Evolutionary conservation across 37 sponge, comb jelly and placozoan genomes (phyloP).

Genomic region (Cliona cf. orientalis): DNA sequence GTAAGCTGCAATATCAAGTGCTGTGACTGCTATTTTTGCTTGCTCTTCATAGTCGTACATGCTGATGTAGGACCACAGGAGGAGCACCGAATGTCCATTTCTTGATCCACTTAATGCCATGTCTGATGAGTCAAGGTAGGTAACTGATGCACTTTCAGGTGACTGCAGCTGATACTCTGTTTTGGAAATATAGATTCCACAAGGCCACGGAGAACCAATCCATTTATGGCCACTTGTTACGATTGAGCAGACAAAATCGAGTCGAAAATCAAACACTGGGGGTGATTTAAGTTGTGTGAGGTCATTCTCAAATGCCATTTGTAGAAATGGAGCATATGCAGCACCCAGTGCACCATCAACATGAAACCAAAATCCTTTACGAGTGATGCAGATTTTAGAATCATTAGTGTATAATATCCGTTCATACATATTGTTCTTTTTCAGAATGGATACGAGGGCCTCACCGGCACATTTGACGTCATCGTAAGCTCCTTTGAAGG

Average conservation of each 20-base stretch:
- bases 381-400: background rate
- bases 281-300: background rate
- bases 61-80: constrained; percentile 49
- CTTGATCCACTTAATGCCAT: constrained; percentile 34
- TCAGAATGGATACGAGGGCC: background rate
- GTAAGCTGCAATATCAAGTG: constrained; percentile 9
- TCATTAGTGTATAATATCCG: background rate
- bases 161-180: background rate
- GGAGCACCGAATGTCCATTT: constrained; percentile 13
- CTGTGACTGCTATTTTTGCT: background rate
- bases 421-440: constrained; percentile 15
- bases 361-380: constrained; percentile 31
- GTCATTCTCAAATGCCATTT: constrained; percentile 22
- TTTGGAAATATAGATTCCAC: constrained; percentile 29
- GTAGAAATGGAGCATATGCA: constrained; percentile 20
- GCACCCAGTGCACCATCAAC: constrained; percentile 49
- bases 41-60: constrained; percentile 20
- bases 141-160: background rate
- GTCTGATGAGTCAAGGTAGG: constrained; percentile 27
- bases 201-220: constrained; percentile 32
- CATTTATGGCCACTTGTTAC: constrained; percentile 42
- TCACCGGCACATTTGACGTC: constrained; percentile 14
- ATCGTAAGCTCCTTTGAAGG: constrained; percentile 52
- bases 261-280: constrained; percentile 27
- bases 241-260: constrained; percentile 41